These are phyloP conservation scores for Drosophila funebris DNA, from an alignment of 1,140 invertebrate species.

Conservation along the genomic window DNA sequence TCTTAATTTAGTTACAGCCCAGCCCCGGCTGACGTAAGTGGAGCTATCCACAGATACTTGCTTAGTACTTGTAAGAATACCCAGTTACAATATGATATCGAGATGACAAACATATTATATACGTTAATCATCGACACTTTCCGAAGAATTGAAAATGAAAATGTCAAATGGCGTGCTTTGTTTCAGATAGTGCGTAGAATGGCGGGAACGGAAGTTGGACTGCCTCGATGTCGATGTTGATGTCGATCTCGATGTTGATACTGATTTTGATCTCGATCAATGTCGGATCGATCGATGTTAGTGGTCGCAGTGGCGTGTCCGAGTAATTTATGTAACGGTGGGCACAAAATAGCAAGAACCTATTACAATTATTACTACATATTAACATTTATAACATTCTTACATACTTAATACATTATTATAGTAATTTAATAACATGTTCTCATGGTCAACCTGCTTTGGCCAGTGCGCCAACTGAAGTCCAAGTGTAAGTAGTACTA, in stretches of 20 bases:
- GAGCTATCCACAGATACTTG: not conserved
- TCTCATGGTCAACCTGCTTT: slow-evolving; percentile 81
- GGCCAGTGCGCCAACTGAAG: slow-evolving; percentile 19
- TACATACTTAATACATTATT: slow-evolving; percentile 82
- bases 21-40: slow-evolving; percentile 31
- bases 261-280: slow-evolving; percentile 35
- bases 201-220: slow-evolving; percentile 21
- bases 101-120: not conserved
- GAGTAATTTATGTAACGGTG: slow-evolving; percentile 50
- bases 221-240: not conserved
- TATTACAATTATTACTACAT: slow-evolving; percentile 81
- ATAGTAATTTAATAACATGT: slow-evolving; percentile 83
- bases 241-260: not conserved
- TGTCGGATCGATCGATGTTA: slow-evolving; percentile 52
- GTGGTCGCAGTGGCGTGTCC: slow-evolving; percentile 11
- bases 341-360: slow-evolving; percentile 46
- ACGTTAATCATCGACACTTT: slow-evolving; percentile 1
- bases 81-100: not conserved
- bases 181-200: slow-evolving; percentile 48
- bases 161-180: slow-evolving; percentile 33
- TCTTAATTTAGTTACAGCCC: slow-evolving; percentile 6
- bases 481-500: slow-evolving; percentile 17
- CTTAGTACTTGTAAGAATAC: not conserved
- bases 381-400: slow-evolving; percentile 83
- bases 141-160: slow-evolving; percentile 9